Conservation (phyloP, 2,888 invertebrate genomes). For the Athalia cordata region DNA sequence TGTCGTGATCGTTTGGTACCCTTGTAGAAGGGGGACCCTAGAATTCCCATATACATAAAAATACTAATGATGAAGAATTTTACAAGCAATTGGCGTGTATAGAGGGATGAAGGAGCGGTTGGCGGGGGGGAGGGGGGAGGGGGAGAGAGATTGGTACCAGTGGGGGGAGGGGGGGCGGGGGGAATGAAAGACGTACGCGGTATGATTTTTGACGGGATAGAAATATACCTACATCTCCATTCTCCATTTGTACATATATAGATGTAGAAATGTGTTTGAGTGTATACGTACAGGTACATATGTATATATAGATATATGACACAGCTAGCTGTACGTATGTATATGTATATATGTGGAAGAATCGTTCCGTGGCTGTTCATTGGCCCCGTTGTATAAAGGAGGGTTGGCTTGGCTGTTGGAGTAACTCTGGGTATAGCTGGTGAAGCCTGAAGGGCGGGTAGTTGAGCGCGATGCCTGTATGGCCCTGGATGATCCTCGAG, state of each 20-base stretch:
- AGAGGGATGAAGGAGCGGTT: too few species aligned
- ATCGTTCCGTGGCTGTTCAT: conserved; percentile 29
- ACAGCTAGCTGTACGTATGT: neutral
- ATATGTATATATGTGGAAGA: neutral
- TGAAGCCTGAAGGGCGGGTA: conserved; percentile 17
- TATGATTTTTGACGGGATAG: neutral
- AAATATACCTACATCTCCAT: neutral
- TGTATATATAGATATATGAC: neutral
- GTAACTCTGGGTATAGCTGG: conserved; percentile 24
- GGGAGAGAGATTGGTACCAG: too few species aligned
- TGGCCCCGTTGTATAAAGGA: conserved; percentile 36
- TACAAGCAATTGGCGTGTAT: too few species aligned
- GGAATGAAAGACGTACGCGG: too few species aligned
- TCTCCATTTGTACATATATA: neutral
- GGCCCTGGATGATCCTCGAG: conserved; percentile 41
- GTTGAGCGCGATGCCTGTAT: conserved; percentile 35
- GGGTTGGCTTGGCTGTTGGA: conserved; percentile 17
- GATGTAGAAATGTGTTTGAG: too few species aligned
- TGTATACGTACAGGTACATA: neutral
- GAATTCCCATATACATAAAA: too few species aligned
- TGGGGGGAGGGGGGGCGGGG: neutral
- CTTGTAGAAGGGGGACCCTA: too few species aligned
- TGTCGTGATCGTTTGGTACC: too few species aligned
- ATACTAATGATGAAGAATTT: too few species aligned
- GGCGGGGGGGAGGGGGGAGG: too few species aligned